Base-by-base conservation (phyloP, 2,888 invertebrate genomes). In the Tridacna crocea region DNA sequence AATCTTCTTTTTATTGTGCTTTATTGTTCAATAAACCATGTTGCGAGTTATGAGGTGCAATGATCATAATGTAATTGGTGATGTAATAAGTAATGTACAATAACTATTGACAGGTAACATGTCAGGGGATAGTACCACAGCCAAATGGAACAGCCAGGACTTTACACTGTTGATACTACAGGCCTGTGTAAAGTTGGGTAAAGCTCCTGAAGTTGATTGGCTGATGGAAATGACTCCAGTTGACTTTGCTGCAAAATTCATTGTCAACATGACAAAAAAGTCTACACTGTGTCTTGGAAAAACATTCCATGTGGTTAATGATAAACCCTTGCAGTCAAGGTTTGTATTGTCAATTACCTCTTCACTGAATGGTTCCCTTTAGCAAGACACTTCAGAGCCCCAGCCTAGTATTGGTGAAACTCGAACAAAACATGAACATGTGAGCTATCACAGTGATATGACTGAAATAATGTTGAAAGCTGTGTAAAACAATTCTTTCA, bases 151-250 rank as follows among this genome's bases (percentile, higher is more conserved):
- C 85, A 91, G 93, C 6, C 92, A 93, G 74, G 95, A 95, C 88
- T 94, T 95, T 87, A 94, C 93, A 15, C 90, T 94, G 80, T 87
- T 94, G 65, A 85, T 95, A 77, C 87, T 95, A 19, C 90, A 94
- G 82, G 92, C 92, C 12, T 93, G 93, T 83, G 84, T 92, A 36
- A 75, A 86, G 72, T 84, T 89, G 24, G 91, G 92, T 8, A 60
- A 89, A 55, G 93, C 94, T 4, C 95, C 95, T 19, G 91, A 92
- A 76, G 88, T 93, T 0, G 90, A 92, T 83, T 94, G 94, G 94
- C 77, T 88, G 13, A 90, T 95, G 89, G 95, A 95, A 85, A 91
- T 95, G 92, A 95, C 95, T 0, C 95, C 95, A 0, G 95, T 95
- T 1, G 93, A 95, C 88, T 95, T 95, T 90, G 93, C 92, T 12